Evolutionary conservation across 2,888 invertebrate genomes (phyloP).

Genomic region (Brenthis ino): DNA sequence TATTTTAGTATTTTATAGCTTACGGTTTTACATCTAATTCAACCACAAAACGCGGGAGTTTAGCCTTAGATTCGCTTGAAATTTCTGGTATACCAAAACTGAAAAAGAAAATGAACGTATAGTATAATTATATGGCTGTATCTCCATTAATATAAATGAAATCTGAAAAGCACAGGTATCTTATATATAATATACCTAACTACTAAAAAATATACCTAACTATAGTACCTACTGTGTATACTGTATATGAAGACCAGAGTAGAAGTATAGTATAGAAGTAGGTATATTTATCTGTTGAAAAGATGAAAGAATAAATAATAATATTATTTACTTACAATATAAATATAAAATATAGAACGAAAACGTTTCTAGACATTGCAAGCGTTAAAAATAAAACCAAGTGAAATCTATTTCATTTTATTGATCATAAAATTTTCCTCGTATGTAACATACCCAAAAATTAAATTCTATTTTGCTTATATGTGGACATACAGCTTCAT

Average conservation of each 20-base stretch:
- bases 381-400: constrained; percentile 1
- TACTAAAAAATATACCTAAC: no score
- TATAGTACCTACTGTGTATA: no score
- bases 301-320: neutral
- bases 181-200: no score
- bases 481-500: no score
- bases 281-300: neutral
- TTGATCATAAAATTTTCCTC: constrained; percentile 1
- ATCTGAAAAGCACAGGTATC: no score
- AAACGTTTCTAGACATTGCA: constrained; percentile 2
- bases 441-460: no score
- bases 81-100: neutral
- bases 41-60: constrained; percentile 38
- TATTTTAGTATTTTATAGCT: neutral
- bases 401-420: constrained; percentile 12
- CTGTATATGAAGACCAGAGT: no score
- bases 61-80: constrained; percentile 14
- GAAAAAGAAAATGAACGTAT: neutral
- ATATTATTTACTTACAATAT: constrained; percentile 11
- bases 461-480: no score
- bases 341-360: neutral
- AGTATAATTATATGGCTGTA: no score
- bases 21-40: constrained; percentile 37
- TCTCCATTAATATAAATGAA: no score
- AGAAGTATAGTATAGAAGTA: no score